Conservation (phyloP, 2,113 vertebrate species). For the Tursiops truncatus region DNA sequence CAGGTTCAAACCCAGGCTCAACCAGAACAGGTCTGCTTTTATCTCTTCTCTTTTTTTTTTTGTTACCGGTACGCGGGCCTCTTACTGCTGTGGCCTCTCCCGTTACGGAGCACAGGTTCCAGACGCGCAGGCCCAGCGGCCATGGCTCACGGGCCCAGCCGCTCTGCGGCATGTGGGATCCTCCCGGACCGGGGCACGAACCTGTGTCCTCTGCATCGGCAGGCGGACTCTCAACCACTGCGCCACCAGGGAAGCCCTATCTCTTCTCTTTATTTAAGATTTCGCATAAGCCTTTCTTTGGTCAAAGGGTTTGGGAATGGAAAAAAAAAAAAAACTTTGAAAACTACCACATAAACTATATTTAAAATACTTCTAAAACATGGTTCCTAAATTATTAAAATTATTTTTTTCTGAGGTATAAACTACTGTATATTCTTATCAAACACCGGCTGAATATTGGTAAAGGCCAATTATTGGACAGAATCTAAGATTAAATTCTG, state of each 20-base stretch:
- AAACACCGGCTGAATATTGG: neutral
- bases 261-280: neutral
- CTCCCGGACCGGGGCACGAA: no score
- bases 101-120: no score
- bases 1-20: neutral
- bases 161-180: no score
- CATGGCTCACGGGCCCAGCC: no score
- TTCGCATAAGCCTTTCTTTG: neutral
- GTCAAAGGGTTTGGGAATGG: neutral
- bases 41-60: neutral
- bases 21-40: neutral
- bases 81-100: no score
- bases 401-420: neutral
- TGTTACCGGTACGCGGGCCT: no score
- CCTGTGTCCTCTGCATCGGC: no score
- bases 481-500: constrained; percentile 22
- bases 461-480: neutral
- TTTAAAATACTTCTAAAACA: constrained; percentile 30
- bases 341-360: neutral
- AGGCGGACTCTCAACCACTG: no score
- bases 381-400: neutral
- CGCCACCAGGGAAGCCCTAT: neutral
- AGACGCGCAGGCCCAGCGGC: no score
- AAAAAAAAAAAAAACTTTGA: neutral
- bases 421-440: neutral